Evolutionary conservation across 1,140 invertebrate genomes (phyloP).

Genomic region (Leptestheria dahalacensis): DNA sequence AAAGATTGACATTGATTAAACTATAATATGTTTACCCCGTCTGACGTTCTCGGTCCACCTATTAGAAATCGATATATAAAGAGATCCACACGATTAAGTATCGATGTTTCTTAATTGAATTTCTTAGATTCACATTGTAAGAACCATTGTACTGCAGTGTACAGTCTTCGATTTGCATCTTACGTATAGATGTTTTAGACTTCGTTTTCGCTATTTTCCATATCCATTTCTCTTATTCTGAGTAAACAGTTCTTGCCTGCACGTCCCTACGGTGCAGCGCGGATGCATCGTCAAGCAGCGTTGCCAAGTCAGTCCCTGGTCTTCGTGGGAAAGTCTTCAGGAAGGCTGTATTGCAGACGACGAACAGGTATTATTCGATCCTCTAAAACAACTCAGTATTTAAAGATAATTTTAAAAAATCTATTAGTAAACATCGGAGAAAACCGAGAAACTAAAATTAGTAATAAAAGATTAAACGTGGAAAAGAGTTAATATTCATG

Average conservation of each 20-base stretch:
- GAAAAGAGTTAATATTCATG: too few relatives aligned
- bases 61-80: too few relatives aligned
- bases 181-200: neutral
- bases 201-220: neutral
- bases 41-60: too few relatives aligned
- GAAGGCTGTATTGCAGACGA: slow-evolving; percentile 28
- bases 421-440: too few relatives aligned
- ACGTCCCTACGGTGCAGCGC: slow-evolving; percentile 16
- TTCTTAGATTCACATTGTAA: too few relatives aligned
- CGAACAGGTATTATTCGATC: slow-evolving; percentile 22
- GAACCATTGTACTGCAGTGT: too few relatives aligned
- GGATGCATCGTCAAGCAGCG: slow-evolving; percentile 31
- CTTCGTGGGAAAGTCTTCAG: slow-evolving; percentile 26
- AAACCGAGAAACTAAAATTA: too few relatives aligned
- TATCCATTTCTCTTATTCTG: neutral
- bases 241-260: neutral
- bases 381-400: neutral
- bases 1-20: too few relatives aligned
- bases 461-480: too few relatives aligned
- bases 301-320: slow-evolving; percentile 31
- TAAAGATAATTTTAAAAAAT: neutral
- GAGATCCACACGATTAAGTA: too few relatives aligned
- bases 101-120: too few relatives aligned
- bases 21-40: too few relatives aligned
- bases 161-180: neutral